These are phyloP conservation scores for Nomada ferruginata DNA, from an alignment of 2,888 invertebrate genomes.

Conservation along the genomic window DNA sequence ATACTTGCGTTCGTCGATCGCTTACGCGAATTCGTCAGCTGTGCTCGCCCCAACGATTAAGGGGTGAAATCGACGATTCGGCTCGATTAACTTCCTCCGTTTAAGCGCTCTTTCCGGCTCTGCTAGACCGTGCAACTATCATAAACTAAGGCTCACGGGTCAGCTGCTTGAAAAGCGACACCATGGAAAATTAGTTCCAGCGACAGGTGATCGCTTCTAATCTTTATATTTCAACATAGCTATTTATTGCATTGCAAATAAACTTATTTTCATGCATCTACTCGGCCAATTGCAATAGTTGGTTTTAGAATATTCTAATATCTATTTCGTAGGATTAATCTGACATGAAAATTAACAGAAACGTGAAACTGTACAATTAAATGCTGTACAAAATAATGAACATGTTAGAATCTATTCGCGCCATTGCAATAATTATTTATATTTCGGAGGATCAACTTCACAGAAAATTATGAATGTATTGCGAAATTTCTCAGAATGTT, in stretches of 20 bases:
- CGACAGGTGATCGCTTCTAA: constrained; percentile 44
- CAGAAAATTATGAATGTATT: too few relatives aligned
- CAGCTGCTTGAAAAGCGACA: constrained; percentile 56
- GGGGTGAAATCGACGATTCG: constrained; percentile 65
- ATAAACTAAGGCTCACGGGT: constrained; percentile 43
- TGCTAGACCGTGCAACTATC: constrained; percentile 22
- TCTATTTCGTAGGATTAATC: too few relatives aligned
- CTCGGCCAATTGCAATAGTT: too few relatives aligned
- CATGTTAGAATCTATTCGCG: too few relatives aligned
- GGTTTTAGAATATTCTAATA: too few relatives aligned
- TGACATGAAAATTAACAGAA: too few relatives aligned
- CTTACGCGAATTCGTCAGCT: constrained; percentile 67
- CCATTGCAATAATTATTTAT: too few relatives aligned
- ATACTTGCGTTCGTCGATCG: constrained; percentile 58
- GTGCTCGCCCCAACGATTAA: constrained; percentile 62
- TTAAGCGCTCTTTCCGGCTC: constrained; percentile 79
- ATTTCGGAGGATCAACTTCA: too few relatives aligned
- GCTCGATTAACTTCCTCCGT: constrained; percentile 80
- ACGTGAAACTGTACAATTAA: too few relatives aligned
- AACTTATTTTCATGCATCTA: too few relatives aligned
- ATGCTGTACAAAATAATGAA: too few relatives aligned
- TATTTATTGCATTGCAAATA: neutral
- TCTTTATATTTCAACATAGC: neutral
- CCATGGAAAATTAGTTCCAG: constrained; percentile 47
- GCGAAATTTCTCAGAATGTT: too few relatives aligned